Evolutionary conservation across 2,797 vertebrate species (phyloP).

Genomic region (Dipus sagitta): DNA sequence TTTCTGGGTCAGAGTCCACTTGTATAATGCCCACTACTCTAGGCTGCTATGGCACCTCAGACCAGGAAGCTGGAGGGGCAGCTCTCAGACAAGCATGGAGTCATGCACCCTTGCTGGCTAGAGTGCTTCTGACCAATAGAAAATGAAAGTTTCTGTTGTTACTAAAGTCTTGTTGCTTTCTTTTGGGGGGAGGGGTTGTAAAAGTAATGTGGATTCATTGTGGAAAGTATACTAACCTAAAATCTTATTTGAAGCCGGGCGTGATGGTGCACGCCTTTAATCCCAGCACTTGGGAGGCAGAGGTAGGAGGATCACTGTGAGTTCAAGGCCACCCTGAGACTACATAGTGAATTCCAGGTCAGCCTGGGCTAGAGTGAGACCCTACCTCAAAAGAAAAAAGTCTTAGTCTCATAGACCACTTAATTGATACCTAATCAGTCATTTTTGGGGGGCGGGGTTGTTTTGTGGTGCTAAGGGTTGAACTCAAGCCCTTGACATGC

Average conservation of each 20-base stretch:
- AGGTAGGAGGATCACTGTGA: too few species aligned
- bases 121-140: not conserved
- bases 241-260: not conserved
- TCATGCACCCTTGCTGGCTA: not conserved
- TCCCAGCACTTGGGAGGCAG: too few species aligned
- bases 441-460: not conserved
- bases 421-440: not conserved
- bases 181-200: not conserved
- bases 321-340: too few species aligned
- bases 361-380: too few species aligned
- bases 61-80: fast-evolving
- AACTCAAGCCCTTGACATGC: not conserved
- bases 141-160: not conserved
- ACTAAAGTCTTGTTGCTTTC: not conserved
- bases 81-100: not conserved
- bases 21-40: fast-evolving
- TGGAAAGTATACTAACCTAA: not conserved
- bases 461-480: not conserved
- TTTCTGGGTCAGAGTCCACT: not conserved
- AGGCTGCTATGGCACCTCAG: not conserved
- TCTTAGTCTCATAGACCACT: not conserved
- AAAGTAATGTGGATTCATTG: not conserved
- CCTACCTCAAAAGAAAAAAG: too few species aligned
- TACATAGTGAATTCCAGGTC: too few species aligned
- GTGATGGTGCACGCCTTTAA: too few species aligned